Percentiles rank a stretch among this genome's conserved stretches.
These are phyloP conservation scores for Catalaphyllia jardinei DNA, from an alignment of 64 coral and sea anemone species.

Conservation along the genomic window DNA sequence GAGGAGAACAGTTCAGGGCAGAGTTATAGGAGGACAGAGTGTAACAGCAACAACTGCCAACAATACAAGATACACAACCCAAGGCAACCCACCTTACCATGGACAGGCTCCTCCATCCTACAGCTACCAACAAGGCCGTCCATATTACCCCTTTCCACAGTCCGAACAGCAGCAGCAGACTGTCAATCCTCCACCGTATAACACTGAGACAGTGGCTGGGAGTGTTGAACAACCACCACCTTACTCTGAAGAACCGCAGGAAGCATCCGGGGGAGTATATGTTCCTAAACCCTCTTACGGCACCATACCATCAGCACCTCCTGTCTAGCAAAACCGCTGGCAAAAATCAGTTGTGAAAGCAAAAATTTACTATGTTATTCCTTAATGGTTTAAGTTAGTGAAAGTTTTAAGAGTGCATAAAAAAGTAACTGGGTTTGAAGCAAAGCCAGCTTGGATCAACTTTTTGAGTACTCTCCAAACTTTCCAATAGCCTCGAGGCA, in stretches of 20 bases:
- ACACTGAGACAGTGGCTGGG: background rate
- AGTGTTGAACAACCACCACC: conserved; percentile 14
- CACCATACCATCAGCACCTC: background rate
- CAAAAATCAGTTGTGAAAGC: background rate
- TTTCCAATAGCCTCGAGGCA: too few species aligned
- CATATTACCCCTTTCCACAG: background rate
- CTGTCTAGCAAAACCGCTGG: background rate
- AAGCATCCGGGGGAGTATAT: background rate
- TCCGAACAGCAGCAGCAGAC: background rate
- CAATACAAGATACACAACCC: background rate
- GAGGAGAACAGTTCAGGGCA: background rate
- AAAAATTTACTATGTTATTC: too few species aligned
- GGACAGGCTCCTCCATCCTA: background rate
- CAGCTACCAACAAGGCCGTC: background rate
- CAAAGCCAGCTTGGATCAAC: too few species aligned
- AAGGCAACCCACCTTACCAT: background rate
- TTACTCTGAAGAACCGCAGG: background rate
- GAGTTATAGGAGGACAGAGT: background rate
- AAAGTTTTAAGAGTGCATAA: too few species aligned
- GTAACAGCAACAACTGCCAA: background rate
- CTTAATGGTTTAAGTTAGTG: too few species aligned
- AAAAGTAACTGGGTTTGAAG: too few species aligned
- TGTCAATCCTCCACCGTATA: background rate
- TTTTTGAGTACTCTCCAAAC: too few species aligned
- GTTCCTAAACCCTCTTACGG: background rate